A percentile compares a stretch with the other conserved stretches of the same genome.
phyloP scores from a whole-genome alignment of 2,888 invertebrate genomes.

The Coecobrya sp. region DNA sequence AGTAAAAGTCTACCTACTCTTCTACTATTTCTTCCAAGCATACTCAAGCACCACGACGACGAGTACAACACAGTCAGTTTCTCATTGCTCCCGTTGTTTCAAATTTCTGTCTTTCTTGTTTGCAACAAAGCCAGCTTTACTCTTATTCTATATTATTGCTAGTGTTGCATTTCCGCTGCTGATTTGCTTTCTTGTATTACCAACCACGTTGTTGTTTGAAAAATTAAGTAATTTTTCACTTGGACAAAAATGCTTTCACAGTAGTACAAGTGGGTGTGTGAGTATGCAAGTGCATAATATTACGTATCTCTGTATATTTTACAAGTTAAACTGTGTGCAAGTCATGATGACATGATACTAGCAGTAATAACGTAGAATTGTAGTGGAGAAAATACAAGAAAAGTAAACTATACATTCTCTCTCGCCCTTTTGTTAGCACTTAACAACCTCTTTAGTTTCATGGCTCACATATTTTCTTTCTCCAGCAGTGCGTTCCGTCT shows the following conservation, averaged over 20 bases:
- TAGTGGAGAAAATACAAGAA: conserved; percentile 39
- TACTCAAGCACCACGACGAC: background rate
- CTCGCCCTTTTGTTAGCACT: conserved; percentile 71
- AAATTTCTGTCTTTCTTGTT: background rate
- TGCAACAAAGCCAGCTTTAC: background rate
- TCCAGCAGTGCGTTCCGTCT: conserved; percentile 49
- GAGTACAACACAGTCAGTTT: background rate
- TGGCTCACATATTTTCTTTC: conserved; percentile 77
- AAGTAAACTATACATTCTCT: conserved; percentile 51
- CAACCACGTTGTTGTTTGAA: conserved; percentile 62
- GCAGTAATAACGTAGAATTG: conserved; percentile 8
- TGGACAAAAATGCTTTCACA: conserved; percentile 59
- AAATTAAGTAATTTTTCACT: conserved; percentile 78
- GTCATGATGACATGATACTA: conserved; percentile 38
- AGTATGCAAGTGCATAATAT: background rate
- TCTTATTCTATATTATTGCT: background rate
- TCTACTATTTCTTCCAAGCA: background rate
- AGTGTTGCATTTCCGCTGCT: background rate
- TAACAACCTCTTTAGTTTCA: conserved; percentile 80
- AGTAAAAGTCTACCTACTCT: conserved; percentile 16
- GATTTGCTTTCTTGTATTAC: conserved; percentile 55
- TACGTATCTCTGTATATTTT: background rate
- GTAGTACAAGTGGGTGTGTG: background rate
- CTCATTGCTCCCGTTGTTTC: conserved; percentile 7
- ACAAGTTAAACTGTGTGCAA: background rate